phyloP scores from a whole-genome alignment of 2,113 vertebrate species.

The Panurus biarmicus region DNA sequence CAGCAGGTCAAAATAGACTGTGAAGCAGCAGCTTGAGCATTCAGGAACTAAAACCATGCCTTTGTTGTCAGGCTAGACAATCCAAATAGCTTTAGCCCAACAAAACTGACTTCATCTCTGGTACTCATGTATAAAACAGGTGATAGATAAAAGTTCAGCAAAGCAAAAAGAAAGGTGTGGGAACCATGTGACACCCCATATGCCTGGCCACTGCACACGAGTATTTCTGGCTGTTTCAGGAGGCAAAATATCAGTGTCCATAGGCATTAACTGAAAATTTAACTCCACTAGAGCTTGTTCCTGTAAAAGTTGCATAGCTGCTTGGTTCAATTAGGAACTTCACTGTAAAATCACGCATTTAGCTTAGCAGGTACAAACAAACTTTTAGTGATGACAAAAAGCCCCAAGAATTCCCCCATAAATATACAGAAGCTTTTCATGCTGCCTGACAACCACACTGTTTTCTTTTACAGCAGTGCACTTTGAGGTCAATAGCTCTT shows the following conservation, averaged over 20 bases:
- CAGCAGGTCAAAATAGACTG: background rate
- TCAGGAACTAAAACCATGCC: background rate
- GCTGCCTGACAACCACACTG: background rate
- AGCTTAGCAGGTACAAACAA: background rate
- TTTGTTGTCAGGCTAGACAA: background rate
- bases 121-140: background rate
- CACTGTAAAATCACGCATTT: background rate
- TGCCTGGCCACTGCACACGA: accelerated
- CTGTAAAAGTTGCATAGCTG: background rate
- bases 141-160: background rate
- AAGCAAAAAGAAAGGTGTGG: background rate
- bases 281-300: background rate
- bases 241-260: background rate
- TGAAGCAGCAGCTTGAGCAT: background rate
- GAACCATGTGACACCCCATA: background rate
- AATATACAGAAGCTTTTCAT: background rate
- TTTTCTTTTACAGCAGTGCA: background rate
- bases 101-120: background rate
- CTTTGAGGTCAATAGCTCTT: background rate
- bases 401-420: background rate
- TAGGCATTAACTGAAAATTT: background rate
- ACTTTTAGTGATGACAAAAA: background rate
- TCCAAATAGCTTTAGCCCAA: background rate
- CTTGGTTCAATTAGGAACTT: background rate
- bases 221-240: background rate